A percentile compares a stretch with the other conserved stretches of the same genome.
Conservation (phyloP, 2,888 invertebrate genomes). For the Eupeodes luniger region DNA sequence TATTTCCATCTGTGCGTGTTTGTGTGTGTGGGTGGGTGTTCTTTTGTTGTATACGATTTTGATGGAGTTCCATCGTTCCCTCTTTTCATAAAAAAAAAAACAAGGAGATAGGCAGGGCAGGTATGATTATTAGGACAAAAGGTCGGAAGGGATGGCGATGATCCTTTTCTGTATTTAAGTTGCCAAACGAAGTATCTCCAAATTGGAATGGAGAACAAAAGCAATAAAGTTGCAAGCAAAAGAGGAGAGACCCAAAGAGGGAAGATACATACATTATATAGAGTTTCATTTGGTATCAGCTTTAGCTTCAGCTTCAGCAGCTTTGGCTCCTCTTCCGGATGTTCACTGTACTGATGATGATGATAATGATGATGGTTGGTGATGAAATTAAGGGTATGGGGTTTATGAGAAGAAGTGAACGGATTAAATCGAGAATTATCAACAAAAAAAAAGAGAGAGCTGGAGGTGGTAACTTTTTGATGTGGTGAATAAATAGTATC, state of each 20-base stretch:
- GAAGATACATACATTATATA: background rate
- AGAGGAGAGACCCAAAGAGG: background rate
- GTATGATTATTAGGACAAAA: slow-evolving; percentile 70
- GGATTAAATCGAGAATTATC: slow-evolving; percentile 55
- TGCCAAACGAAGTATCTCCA: slow-evolving; percentile 71
- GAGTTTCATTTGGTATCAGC: background rate
- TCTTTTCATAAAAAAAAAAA: too few species aligned
- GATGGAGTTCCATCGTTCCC: slow-evolving; percentile 27
- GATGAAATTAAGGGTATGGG: background rate
- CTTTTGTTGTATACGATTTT: slow-evolving; percentile 45
- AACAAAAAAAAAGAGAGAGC: background rate
- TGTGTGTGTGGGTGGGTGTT: slow-evolving; percentile 27
- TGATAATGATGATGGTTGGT: background rate
- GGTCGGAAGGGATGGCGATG: slow-evolving; percentile 63
- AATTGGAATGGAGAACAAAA: slow-evolving; percentile 69
- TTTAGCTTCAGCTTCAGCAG: too few species aligned
- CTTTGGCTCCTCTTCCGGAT: slow-evolving; percentile 4
- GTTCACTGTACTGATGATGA: slow-evolving; percentile 11
- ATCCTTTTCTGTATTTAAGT: slow-evolving; percentile 67
- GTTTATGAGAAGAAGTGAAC: background rate
- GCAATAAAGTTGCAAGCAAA: slow-evolving; percentile 65
- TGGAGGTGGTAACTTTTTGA: slow-evolving; percentile 49
- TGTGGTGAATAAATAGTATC: background rate
- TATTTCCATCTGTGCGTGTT: background rate
- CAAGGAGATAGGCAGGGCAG: slow-evolving; percentile 41